These are phyloP conservation scores for Cyanoderma ruficeps DNA, from an alignment of 2,113 vertebrate genomes.

Conservation along the genomic window DNA sequence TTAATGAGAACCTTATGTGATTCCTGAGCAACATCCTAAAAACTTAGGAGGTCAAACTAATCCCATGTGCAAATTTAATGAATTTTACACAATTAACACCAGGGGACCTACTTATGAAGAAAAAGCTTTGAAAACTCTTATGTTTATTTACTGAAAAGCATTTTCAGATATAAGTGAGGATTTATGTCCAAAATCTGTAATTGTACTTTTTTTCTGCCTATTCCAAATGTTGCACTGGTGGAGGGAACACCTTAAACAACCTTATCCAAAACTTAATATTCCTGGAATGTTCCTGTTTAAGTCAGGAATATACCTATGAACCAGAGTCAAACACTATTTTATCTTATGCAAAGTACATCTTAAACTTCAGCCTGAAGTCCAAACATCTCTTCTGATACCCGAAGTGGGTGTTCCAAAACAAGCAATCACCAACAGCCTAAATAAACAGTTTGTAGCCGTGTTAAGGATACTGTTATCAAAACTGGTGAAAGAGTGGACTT, in stretches of 20 bases:
- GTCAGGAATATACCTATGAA: background rate
- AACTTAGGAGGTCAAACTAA: background rate
- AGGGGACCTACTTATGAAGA: background rate
- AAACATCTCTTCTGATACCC: background rate
- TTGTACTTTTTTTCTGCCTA: background rate
- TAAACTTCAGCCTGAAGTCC: background rate
- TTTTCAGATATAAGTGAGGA: slow-evolving; percentile 40
- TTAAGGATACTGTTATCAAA: background rate
- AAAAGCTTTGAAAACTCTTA: slow-evolving; percentile 32
- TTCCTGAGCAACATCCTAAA: background rate
- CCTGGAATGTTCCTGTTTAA: background rate
- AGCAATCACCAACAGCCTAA: background rate
- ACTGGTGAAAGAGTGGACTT: background rate
- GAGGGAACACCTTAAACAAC: background rate
- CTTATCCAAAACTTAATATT: background rate
- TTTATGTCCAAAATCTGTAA: slow-evolving; percentile 27
- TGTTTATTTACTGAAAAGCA: slow-evolving; percentile 51
- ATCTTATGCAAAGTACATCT: background rate
- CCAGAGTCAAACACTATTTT: background rate
- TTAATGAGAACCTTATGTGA: slow-evolving; percentile 67
- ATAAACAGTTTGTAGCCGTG: background rate
- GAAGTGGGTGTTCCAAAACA: background rate
- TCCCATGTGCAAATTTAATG: slow-evolving; percentile 18
- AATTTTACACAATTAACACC: slow-evolving; percentile 30
- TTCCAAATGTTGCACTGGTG: background rate